A percentile compares a stretch with the other conserved stretches of the same genome.
phyloP scores from a whole-genome alignment of 2,797 vertebrate species.

The Liasis olivaceus region DNA sequence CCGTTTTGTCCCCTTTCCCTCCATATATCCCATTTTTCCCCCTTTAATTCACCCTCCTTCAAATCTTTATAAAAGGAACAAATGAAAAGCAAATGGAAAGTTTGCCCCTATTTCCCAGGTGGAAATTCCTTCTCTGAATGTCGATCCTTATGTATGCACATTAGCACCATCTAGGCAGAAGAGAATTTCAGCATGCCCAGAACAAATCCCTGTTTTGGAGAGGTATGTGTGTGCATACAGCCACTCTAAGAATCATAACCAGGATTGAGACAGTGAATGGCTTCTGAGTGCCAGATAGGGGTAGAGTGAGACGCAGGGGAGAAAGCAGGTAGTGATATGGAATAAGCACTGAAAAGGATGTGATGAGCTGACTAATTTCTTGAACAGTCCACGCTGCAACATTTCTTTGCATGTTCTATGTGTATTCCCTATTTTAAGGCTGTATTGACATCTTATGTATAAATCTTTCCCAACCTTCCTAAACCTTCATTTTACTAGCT shows the following conservation, averaged over 20 bases:
- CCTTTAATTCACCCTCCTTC: not conserved
- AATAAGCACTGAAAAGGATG: not conserved
- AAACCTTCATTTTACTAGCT: not conserved
- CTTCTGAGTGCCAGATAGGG: not conserved
- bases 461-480: not conserved
- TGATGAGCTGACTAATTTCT: not conserved
- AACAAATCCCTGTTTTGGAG: not conserved
- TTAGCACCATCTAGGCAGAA: not conserved
- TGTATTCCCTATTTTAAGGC: not conserved
- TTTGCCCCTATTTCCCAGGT: not conserved
- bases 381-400: not conserved
- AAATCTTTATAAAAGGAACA: not conserved
- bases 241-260: not conserved
- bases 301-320: not conserved
- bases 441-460: not conserved
- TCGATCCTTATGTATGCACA: not conserved
- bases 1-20: too few relatives aligned
- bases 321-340: not conserved
- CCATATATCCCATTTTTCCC: not conserved
- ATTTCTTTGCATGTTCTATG: not conserved
- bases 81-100: not conserved
- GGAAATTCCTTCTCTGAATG: not conserved
- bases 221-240: not conserved
- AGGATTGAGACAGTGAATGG: not conserved
- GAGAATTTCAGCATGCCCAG: not conserved